Base-by-base conservation (phyloP, 2,113 vertebrate species). In the Mastomys coucha region DNA sequence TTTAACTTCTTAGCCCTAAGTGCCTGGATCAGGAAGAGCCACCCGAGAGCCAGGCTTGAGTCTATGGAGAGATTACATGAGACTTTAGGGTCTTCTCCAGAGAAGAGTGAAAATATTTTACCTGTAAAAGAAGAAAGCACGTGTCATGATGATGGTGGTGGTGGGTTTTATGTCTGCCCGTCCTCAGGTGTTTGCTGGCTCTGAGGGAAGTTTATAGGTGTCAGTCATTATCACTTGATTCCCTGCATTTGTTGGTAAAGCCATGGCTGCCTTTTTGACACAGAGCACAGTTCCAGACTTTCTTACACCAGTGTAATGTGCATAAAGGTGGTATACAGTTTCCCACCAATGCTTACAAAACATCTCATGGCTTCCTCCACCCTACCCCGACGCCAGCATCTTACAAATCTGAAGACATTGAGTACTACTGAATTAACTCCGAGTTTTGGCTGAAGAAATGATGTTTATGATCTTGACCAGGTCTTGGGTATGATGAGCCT, bases 31-130 rank as follows among this genome's bases (percentile, higher is more conserved):
- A 70, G 82, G 42, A 67, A 63, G 45, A 93, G 16, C 51, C 33
- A 72, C 31, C 53, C 53, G 72, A 86, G 20, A 72, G 76, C 67
- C 36, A 42, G 53, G 42, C 67, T 94, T 73, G 63, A 67, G 60
- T 94, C 42, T 87, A 77, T 84, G 91, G 80, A 67, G 60, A 77
- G n/a, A 82, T 77, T 93, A 67, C 28, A 63, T 69, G 7, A 95
- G 78, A 89, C 58, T 91, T 91, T 70, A 49, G 53, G 10, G 9
- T 87, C 58, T 85, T 95, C 22, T 82, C 87, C 86, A 85, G 72
- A 89, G 45, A 91, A 91, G 39, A 36, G 11, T 93, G 14, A 58
- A 82, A 63, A 31, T 88, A 75, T 45, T 95, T 76, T 96, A 39
- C 77, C 76, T 72, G 20, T n/a, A 91, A 93, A 89, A 87, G n/a